Conservation (phyloP, 2,888 invertebrate genomes). For the Coenonympha glycerion region DNA sequence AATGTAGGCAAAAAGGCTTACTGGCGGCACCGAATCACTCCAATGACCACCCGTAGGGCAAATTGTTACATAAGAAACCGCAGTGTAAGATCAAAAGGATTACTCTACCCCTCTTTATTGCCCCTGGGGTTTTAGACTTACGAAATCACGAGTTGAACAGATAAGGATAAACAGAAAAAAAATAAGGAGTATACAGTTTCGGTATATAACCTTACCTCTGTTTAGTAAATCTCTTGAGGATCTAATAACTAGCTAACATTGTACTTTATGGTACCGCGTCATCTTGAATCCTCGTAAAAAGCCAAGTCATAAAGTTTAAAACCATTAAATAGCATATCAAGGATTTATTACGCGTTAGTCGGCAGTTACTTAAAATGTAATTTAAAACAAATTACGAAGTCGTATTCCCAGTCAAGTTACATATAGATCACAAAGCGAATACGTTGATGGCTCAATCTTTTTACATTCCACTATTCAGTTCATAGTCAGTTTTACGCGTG, state of each 20-base stretch:
- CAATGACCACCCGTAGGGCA: conserved; percentile 28
- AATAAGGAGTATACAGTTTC: not conserved
- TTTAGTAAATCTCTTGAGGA: not conserved
- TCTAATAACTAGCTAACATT: not conserved
- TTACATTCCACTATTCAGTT: not conserved
- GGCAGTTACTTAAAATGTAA: not conserved
- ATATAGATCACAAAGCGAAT: too few species aligned
- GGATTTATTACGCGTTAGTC: not conserved
- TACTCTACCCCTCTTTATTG: conserved; percentile 31
- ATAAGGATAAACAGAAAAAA: conserved; percentile 32
- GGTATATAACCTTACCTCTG: not conserved
- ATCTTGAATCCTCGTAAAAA: not conserved
- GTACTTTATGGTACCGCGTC: not conserved
- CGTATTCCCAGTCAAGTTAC: too few species aligned
- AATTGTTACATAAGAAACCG: conserved; percentile 34
- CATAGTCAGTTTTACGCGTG: not conserved
- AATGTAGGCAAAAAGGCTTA: conserved; percentile 26
- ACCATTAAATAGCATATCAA: not conserved
- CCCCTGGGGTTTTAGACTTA: conserved; percentile 21
- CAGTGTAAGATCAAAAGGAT: conserved; percentile 35
- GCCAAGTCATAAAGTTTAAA: not conserved
- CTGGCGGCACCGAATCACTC: conserved; percentile 23
- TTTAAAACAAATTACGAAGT: not conserved
- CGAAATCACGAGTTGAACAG: conserved; percentile 24
- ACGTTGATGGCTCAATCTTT: not conserved